Percentiles rank a stretch among this genome's conserved stretches.
phyloP scores from a whole-genome alignment of 2,888 invertebrate genomes.

The Stegana nigrithorax region DNA sequence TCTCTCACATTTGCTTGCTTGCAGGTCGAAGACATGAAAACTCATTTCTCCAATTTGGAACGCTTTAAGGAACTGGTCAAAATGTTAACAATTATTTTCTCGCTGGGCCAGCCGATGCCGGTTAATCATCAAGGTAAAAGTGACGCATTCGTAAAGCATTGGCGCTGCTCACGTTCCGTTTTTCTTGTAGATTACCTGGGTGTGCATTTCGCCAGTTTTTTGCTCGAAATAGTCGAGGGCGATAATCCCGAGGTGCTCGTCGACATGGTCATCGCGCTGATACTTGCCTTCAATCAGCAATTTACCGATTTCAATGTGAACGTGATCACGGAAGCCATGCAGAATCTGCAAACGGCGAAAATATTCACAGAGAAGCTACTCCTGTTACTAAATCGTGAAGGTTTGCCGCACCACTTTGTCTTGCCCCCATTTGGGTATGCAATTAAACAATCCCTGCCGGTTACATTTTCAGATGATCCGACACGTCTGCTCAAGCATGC shows the following conservation, averaged over 20 bases:
- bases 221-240: conserved; percentile 86
- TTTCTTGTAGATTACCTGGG: conserved; percentile 89
- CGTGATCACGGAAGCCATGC: conserved; percentile 78
- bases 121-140: conserved; percentile 84
- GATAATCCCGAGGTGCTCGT: conserved; percentile 87
- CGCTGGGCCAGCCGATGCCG: conserved; percentile 90
- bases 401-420: no score
- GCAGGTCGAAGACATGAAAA: conserved; percentile 78
- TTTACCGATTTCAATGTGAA: conserved; percentile 78
- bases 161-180: no score
- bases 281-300: conserved; percentile 91
- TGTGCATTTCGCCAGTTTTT: conserved; percentile 81
- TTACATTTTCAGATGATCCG: conserved; percentile 80
- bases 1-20: conserved; percentile 30
- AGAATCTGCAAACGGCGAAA: conserved; percentile 80
- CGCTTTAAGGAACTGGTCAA: conserved; percentile 86
- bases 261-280: conserved; percentile 84
- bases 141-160: neutral
- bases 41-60: conserved; percentile 81
- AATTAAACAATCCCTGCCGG: neutral
- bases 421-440: no score
- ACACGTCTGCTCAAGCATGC: conserved; percentile 84
- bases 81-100: conserved; percentile 88
- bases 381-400: conserved; percentile 89
- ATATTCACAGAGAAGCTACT: conserved; percentile 91